Evolutionary conservation across 2,888 invertebrate genomes (phyloP).

Genomic region (Aleiodes leptofemur): DNA sequence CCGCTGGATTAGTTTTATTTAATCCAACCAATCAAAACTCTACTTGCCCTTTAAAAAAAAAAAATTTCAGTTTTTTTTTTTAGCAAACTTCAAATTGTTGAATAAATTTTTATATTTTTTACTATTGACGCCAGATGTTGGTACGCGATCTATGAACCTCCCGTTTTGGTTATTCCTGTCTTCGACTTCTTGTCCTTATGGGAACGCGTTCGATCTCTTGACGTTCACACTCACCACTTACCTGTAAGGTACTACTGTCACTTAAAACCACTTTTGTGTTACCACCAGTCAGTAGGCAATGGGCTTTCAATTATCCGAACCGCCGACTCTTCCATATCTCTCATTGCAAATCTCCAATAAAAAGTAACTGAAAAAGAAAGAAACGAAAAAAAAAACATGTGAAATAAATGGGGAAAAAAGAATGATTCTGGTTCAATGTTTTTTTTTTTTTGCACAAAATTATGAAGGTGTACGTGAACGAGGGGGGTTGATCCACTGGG

Average conservation of each 20-base stretch:
- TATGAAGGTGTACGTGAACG: slow-evolving; percentile 14
- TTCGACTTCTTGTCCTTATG: slow-evolving; percentile 43
- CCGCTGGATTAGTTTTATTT: slow-evolving; percentile 65
- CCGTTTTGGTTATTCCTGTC: slow-evolving; percentile 43
- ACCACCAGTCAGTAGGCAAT: slow-evolving; percentile 55
- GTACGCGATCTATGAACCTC: slow-evolving; percentile 34
- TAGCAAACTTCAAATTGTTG: slow-evolving; percentile 18
- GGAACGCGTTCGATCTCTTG: slow-evolving; percentile 44
- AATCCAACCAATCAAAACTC: slow-evolving; percentile 47
- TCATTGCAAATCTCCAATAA: slow-evolving; percentile 9
- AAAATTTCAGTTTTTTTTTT: slow-evolving; percentile 5
- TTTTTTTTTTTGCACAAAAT: slow-evolving; percentile 8
- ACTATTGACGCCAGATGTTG: slow-evolving; percentile 12
- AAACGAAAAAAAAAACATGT: not conserved
- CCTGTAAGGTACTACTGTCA: slow-evolving; percentile 72
- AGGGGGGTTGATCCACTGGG: slow-evolving; percentile 22
- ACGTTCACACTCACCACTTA: slow-evolving; percentile 61
- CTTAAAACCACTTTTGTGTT: slow-evolving; percentile 63
- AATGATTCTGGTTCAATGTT: not conserved
- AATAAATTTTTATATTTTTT: slow-evolving; percentile 18
- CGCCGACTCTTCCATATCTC: slow-evolving; percentile 54
- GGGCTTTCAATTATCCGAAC: slow-evolving; percentile 69
- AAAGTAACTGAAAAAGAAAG: not conserved
- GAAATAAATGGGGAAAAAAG: slow-evolving; percentile 7
- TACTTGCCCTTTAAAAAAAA: slow-evolving; percentile 11